Conservation (phyloP, 1,140 invertebrate genomes). For the Hyles euphorbiae region DNA sequence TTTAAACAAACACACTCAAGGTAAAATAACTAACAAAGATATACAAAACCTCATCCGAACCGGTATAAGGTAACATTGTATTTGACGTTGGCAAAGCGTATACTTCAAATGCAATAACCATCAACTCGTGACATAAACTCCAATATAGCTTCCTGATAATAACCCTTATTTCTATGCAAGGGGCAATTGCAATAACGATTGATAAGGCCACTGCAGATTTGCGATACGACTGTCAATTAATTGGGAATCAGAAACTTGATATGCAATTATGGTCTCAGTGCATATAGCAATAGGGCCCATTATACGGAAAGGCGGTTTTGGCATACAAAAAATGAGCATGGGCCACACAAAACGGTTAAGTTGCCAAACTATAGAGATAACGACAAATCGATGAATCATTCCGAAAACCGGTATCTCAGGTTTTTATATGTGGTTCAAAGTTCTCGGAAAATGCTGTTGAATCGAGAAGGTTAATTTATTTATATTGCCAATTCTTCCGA, state of each 20-base stretch:
- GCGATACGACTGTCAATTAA: conserved; percentile 13
- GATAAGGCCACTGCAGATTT: conserved; percentile 11
- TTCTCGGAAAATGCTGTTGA: conserved; percentile 6
- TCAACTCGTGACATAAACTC: conserved; percentile 5
- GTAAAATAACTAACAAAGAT: too few species aligned
- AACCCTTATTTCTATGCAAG: conserved; percentile 9
- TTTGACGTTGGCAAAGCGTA: conserved; percentile 3
- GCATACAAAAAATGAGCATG: background rate
- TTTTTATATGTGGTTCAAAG: background rate
- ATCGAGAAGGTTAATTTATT: too few species aligned
- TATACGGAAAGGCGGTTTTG: too few species aligned
- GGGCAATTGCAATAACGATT: conserved; percentile 13
- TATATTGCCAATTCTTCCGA: too few species aligned
- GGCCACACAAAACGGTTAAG: conserved; percentile 8
- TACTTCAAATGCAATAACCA: background rate
- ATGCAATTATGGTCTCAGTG: too few species aligned
- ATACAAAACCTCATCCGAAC: background rate
- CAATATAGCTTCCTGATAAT: conserved; percentile 7
- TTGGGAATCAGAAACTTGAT: too few species aligned
- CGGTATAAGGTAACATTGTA: background rate
- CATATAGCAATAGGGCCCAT: too few species aligned
- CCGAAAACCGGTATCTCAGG: background rate
- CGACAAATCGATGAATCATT: background rate
- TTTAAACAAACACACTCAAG: too few species aligned
- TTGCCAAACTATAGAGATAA: conserved; percentile 13